Conservation (phyloP, 2,113 vertebrate species). For the Sander lucioperca region DNA sequence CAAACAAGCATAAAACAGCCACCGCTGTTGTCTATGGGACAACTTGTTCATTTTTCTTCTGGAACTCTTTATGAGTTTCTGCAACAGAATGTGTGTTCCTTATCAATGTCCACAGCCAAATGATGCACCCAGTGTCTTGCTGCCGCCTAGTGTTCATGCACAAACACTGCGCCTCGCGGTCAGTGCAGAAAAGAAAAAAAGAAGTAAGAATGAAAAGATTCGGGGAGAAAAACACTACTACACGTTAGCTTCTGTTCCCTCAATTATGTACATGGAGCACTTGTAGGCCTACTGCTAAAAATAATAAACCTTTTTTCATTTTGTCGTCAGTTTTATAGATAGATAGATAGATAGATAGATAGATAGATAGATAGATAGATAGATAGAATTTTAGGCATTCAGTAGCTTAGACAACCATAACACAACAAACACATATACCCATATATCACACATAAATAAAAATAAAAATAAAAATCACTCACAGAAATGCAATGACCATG, state of each 20-base stretch:
- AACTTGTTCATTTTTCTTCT: neutral
- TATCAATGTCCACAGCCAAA: neutral
- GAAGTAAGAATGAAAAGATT: neutral
- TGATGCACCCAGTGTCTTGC: constrained; percentile 33
- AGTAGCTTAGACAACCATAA: no score
- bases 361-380: no score
- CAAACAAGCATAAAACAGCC: neutral
- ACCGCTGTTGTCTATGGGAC: neutral
- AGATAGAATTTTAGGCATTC: no score
- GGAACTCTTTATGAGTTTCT: neutral
- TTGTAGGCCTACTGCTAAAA: neutral
- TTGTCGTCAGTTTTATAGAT: neutral
- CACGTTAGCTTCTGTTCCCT: neutral
- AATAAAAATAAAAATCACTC: no score
- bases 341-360: no score
- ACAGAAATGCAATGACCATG: no score
- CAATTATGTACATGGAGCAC: neutral
- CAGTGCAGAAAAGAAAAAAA: no score
- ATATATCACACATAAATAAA: no score
- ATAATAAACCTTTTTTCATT: neutral
- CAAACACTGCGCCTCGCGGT: neutral
- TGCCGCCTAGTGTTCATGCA: constrained; percentile 66
- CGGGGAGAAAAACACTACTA: neutral
- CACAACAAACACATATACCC: no score
- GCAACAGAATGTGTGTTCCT: constrained; percentile 7